phyloP scores from a whole-genome alignment of 1,140 invertebrate genomes.

The Eumaeus atala region DNA sequence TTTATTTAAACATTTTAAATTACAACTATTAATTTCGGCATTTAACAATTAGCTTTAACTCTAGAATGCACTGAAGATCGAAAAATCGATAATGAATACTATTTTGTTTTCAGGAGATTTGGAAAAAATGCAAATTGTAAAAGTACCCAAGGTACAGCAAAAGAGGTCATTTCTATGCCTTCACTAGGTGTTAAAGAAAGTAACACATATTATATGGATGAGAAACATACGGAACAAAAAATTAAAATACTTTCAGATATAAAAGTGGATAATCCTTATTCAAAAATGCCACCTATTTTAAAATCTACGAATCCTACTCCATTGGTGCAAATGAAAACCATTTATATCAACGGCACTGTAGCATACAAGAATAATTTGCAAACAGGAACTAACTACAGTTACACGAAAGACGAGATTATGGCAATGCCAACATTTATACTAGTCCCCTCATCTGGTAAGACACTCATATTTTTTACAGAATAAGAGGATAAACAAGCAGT shows the following conservation, averaged over 20 bases:
- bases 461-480: not conserved
- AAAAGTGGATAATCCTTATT: slow-evolving; percentile 43
- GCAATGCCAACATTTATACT: slow-evolving; percentile 65
- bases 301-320: slow-evolving; percentile 46
- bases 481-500: too few relatives aligned
- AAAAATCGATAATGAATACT: too few relatives aligned
- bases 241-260: slow-evolving; percentile 59
- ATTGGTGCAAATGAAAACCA: slow-evolving; percentile 45
- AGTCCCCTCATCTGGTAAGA: slow-evolving; percentile 49
- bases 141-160: slow-evolving; percentile 19
- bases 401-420: slow-evolving; percentile 65
- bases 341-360: slow-evolving; percentile 54
- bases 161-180: slow-evolving; percentile 1
- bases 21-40: too few relatives aligned
- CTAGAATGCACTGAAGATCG: too few relatives aligned
- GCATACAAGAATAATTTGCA: slow-evolving; percentile 37
- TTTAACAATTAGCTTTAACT: too few relatives aligned
- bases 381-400: slow-evolving; percentile 26
- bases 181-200: slow-evolving; percentile 10
- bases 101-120: slow-evolving; percentile 19
- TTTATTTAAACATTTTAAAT: too few relatives aligned
- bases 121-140: slow-evolving; percentile 7
- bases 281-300: slow-evolving; percentile 30
- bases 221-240: slow-evolving; percentile 35
- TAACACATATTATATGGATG: slow-evolving; percentile 8